Conservation (phyloP, 2,888 invertebrate species). For the Volucella inflata region DNA sequence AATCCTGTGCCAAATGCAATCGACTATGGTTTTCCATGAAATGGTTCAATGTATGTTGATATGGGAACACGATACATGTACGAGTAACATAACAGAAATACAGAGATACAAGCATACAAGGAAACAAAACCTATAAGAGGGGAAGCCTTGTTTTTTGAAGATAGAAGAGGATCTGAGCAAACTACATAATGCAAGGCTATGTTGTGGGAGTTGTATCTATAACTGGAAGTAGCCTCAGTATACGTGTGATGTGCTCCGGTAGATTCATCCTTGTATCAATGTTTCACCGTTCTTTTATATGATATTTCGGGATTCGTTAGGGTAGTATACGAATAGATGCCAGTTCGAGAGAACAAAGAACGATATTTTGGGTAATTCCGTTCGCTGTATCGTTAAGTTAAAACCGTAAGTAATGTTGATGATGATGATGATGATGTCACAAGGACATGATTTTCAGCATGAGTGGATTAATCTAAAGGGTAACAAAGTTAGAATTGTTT, state of each 20-base stretch:
- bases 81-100: slow-evolving; percentile 21
- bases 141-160: too few species aligned
- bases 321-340: not conserved
- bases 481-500: slow-evolving; percentile 6
- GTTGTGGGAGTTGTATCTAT: not conserved
- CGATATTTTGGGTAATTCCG: too few species aligned
- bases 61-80: slow-evolving; percentile 24
- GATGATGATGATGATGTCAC: slow-evolving; percentile 43
- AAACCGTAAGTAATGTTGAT: not conserved
- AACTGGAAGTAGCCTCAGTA: slow-evolving; percentile 35
- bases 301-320: slow-evolving; percentile 17
- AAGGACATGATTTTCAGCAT: slow-evolving; percentile 53
- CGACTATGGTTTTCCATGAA: slow-evolving; percentile 27
- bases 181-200: slow-evolving; percentile 14
- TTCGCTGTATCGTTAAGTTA: too few species aligned
- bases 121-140: too few species aligned
- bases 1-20: slow-evolving; percentile 53
- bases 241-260: slow-evolving; percentile 13
- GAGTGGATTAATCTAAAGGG: slow-evolving; percentile 40
- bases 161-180: not conserved
- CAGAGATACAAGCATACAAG: not conserved
- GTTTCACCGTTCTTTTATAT: slow-evolving; percentile 2
- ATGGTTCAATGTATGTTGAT: slow-evolving; percentile 18
- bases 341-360: too few species aligned
- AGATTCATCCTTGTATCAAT: slow-evolving; percentile 20